These are phyloP conservation scores for Lophotriccus pileatus DNA, from an alignment of 2,797 vertebrate species.

Conservation along the genomic window DNA sequence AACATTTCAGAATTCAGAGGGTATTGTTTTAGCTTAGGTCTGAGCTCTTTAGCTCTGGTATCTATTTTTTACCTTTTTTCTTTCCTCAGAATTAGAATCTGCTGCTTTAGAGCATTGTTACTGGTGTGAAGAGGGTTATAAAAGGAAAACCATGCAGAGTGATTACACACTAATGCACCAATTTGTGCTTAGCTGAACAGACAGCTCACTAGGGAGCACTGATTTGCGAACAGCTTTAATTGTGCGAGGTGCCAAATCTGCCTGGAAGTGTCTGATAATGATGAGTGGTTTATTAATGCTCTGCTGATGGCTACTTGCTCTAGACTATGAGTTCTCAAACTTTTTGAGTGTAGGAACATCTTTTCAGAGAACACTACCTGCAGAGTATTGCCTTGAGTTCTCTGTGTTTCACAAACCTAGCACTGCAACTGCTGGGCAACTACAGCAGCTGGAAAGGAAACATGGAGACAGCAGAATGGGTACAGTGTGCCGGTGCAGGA, in stretches of 20 bases:
- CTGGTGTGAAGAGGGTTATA: slow-evolving; percentile 1
- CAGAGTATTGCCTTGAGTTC: not conserved
- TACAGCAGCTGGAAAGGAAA: not conserved
- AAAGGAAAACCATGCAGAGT: slow-evolving; percentile 5
- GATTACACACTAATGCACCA: not conserved
- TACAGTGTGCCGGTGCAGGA: not conserved
- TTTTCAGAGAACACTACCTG: not conserved
- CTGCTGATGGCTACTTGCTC: not conserved
- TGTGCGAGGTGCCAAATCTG: not conserved
- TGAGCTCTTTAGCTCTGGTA: not conserved
- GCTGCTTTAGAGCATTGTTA: slow-evolving; percentile 2
- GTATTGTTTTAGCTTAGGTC: not conserved
- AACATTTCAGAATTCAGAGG: not conserved
- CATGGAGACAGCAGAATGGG: not conserved
- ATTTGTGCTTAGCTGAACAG: slow-evolving; percentile 26
- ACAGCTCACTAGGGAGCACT: slow-evolving; percentile 4
- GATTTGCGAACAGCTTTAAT: slow-evolving; percentile 40
- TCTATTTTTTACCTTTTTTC: not conserved
- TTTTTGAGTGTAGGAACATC: not conserved
- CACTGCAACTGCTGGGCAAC: not conserved
- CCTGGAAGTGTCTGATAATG: not conserved
- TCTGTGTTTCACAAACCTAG: not conserved
- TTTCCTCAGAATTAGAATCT: not conserved
- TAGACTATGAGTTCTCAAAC: not conserved
- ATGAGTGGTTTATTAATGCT: not conserved